These are phyloP conservation scores for Sesia bembeciformis DNA, from an alignment of 2,888 invertebrate genomes.

Conservation along the genomic window DNA sequence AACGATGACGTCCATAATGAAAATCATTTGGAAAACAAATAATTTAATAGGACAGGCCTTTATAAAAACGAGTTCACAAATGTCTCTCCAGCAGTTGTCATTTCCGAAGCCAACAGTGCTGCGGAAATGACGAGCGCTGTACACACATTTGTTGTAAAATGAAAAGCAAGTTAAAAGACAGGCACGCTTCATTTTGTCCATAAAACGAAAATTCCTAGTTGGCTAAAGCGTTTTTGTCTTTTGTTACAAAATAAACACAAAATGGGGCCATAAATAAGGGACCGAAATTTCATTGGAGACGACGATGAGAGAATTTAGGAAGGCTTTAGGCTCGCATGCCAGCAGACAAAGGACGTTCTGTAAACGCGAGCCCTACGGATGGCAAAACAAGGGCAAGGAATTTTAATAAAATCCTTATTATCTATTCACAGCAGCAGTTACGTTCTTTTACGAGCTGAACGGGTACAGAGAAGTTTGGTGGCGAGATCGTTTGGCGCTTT, in stretches of 20 bases:
- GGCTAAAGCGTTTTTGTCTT: background rate
- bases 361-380: conserved; percentile 35
- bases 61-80: background rate
- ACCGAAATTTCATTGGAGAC: conserved; percentile 45
- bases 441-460: conserved; percentile 60
- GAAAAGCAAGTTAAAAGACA: background rate
- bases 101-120: background rate
- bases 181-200: background rate
- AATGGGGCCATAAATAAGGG: conserved; percentile 32
- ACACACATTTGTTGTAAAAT: background rate
- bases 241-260: conserved; percentile 23
- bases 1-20: conserved; percentile 13
- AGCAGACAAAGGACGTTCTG: conserved; percentile 47
- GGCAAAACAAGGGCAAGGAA: conserved; percentile 64
- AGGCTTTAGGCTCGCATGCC: conserved; percentile 44
- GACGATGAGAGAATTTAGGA: conserved; percentile 33
- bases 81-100: background rate
- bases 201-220: background rate
- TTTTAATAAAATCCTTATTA: conserved; percentile 72
- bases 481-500: conserved; percentile 33
- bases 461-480: conserved; percentile 42
- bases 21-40: conserved; percentile 10
- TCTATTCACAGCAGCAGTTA: conserved; percentile 64
- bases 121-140: background rate
- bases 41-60: background rate